A percentile compares a stretch with the other conserved stretches of the same genome.
Conservation (phyloP, 2,797 vertebrate genomes). For the Macropodus opercularis region DNA sequence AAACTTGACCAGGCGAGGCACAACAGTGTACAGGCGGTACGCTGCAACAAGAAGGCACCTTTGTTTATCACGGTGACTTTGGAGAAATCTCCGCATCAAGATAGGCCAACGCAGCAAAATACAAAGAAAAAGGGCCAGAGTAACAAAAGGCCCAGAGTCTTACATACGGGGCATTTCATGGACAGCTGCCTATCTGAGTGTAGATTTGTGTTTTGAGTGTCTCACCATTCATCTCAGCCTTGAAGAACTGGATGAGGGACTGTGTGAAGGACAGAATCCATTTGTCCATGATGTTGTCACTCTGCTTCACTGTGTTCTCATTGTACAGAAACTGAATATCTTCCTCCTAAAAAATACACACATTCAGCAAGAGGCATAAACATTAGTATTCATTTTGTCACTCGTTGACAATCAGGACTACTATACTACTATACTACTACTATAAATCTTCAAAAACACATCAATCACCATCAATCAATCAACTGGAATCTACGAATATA, state of each 20-base stretch:
- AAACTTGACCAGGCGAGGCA: conserved; percentile 95
- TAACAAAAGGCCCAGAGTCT: neutral
- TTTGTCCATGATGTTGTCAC: conserved; percentile 95
- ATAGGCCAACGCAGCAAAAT: neutral
- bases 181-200: neutral
- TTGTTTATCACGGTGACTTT: neutral
- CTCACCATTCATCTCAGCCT: conserved; percentile 93
- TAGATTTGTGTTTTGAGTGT: neutral
- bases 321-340: conserved; percentile 89
- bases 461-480: no score
- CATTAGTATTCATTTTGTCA: neutral
- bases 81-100: neutral
- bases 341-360: conserved; percentile 84
- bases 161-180: no score
- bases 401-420: neutral
- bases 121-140: neutral
- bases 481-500: no score
- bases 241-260: conserved; percentile 94
- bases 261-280: conserved; percentile 98
- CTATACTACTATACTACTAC: no score
- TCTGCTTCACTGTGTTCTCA: conserved; percentile 85
- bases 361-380: neutral
- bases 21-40: conserved; percentile 94
- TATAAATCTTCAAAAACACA: no score
- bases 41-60: conserved; percentile 73